These are phyloP conservation scores for Ostrea edulis DNA, from an alignment of 1,140 invertebrate genomes.

Conservation along the genomic window DNA sequence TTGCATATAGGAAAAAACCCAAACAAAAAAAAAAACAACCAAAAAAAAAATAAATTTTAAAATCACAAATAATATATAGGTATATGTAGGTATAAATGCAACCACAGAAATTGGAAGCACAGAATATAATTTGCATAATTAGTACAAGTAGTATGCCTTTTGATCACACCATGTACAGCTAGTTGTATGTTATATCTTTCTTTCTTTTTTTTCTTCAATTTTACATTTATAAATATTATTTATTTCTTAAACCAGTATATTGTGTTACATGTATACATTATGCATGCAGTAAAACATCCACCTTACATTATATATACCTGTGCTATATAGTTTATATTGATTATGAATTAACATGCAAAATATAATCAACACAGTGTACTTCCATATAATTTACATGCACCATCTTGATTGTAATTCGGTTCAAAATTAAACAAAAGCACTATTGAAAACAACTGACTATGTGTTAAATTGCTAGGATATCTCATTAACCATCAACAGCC, in stretches of 20 bases:
- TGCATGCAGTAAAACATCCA: background rate
- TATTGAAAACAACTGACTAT: background rate
- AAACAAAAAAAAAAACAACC: too few species aligned
- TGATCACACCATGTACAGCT: too few species aligned
- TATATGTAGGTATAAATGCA: too few species aligned
- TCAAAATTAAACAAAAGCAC: background rate
- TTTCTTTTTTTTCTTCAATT: too few species aligned
- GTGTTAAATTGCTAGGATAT: constrained; percentile 15
- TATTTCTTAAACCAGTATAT: background rate
- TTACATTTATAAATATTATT: too few species aligned
- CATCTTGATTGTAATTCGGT: background rate
- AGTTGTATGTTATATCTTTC: too few species aligned
- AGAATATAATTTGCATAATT: too few species aligned
- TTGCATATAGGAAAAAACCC: too few species aligned
- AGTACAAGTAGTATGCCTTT: too few species aligned
- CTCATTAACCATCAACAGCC: background rate
- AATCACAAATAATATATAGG: too few species aligned
- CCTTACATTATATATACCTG: background rate
- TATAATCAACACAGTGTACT: background rate
- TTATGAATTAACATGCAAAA: background rate
- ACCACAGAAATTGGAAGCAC: too few species aligned
- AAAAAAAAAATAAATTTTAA: too few species aligned
- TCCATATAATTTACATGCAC: background rate
- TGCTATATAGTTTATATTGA: background rate
- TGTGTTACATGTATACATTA: background rate